Base-by-base conservation (phyloP, 2,797 vertebrate species). In the Dromococcyx pavoninus region DNA sequence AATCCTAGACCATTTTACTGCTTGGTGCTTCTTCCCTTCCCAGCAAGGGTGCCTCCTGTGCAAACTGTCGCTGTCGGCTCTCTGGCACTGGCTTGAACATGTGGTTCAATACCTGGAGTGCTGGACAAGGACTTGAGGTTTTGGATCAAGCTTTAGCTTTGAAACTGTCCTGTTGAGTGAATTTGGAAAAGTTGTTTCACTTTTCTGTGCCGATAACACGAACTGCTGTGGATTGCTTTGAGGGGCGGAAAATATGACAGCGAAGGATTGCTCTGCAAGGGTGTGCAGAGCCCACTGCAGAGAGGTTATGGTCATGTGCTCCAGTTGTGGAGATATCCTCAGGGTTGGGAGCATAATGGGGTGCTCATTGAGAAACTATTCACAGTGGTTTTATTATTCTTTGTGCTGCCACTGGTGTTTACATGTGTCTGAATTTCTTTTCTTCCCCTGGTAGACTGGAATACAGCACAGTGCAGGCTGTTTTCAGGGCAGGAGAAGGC, bases 211-310 rank as follows among this genome's bases (percentile, higher is more conserved):
- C 0, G 5, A 39, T 53, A 70, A 32, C 57, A 9, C 18, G 0
- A 0, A 6, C 56, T 0, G 3, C 15, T 27, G 32, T 9, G 44
- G 19, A 17, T 73, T 58, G 30, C n/a, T 86, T 17, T 83, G 75
- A 13, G 0, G 54, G 33, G 7, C 60, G 17, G 39, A 67, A 88
- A 88, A 56, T 43, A 60, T 0, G 0, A 32, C n/a, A 53, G 8
- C 51, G 14, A 10, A 51, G 21, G 6, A 32, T 74, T 44, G 65
- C 80, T 66, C 37, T 44, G 43, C 21, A 41, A 41, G 16, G 1
- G 2, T 0, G 0, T 2, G 58, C 44, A 10, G 67, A 39, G 27
- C n/a, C 13, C 28, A 69, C 14, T 10, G 66, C 8, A 14, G 23
- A 0, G 2, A 43, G 69, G 19, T 32, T 58, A 7, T 37, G 56